These are phyloP conservation scores for Watsonalla cultraria DNA, from an alignment of 2,888 invertebrate genomes.

Conservation along the genomic window DNA sequence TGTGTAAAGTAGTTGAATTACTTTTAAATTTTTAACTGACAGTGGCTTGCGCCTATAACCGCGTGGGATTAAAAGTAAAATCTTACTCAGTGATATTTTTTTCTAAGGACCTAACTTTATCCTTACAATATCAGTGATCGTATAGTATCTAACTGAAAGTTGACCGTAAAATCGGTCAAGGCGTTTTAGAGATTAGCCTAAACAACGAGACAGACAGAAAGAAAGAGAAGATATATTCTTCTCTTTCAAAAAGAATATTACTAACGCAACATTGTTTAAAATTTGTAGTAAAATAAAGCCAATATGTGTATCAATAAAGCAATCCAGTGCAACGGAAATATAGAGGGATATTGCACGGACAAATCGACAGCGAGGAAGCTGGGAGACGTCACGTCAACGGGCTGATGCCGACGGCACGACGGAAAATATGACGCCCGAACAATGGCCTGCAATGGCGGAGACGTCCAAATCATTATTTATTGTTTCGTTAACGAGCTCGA, in stretches of 20 bases:
- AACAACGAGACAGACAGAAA: background rate
- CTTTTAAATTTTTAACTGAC: too few relatives aligned
- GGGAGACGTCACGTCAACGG: conserved; percentile 37
- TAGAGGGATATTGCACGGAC: conserved; percentile 32
- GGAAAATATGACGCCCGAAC: conserved; percentile 59
- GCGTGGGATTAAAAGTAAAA: too few relatives aligned
- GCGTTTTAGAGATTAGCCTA: too few relatives aligned
- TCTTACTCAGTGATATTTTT: too few relatives aligned
- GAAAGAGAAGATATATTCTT: too few relatives aligned
- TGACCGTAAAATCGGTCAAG: too few relatives aligned
- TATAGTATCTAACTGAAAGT: too few relatives aligned
- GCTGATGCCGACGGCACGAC: conserved; percentile 36
- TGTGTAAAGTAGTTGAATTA: too few relatives aligned
- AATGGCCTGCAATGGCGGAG: conserved; percentile 53
- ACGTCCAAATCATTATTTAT: conserved; percentile 72
- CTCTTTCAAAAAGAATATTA: too few relatives aligned
- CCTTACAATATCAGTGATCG: too few relatives aligned
- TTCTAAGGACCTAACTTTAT: too few relatives aligned
- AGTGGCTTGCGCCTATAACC: too few relatives aligned
- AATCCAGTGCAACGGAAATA: conserved; percentile 3
- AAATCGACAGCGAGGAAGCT: conserved; percentile 40
- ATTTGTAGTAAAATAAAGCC: background rate
- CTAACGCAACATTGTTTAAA: background rate
- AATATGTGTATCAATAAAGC: background rate
- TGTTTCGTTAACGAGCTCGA: conserved; percentile 70